Evolutionary conservation across 2,797 vertebrate genomes (phyloP).

Genomic region (Atherinosoma microstoma): DNA sequence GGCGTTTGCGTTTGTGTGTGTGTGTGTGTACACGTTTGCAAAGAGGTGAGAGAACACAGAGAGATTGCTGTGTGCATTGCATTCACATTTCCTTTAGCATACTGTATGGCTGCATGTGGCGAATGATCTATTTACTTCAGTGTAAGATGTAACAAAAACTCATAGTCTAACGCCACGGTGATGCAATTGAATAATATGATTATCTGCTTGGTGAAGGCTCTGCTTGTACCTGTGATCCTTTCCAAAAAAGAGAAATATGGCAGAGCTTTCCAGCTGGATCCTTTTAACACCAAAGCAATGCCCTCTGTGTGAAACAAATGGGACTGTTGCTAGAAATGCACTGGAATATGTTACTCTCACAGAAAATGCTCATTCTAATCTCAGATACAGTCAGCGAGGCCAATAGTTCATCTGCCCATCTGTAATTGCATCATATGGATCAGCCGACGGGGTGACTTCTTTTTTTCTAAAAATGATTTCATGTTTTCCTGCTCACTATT

Average conservation of each 20-base stretch:
- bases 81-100: slow-evolving; percentile 20
- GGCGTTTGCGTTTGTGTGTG: slow-evolving; percentile 38
- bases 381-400: slow-evolving; percentile 53
- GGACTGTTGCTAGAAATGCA: slow-evolving; percentile 40
- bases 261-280: slow-evolving; percentile 46
- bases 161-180: slow-evolving; percentile 18
- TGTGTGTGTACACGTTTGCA: slow-evolving; percentile 32
- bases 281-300: slow-evolving; percentile 59
- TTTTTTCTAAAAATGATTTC: slow-evolving; percentile 57
- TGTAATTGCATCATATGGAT: slow-evolving; percentile 70
- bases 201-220: slow-evolving; percentile 54
- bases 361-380: slow-evolving; percentile 46
- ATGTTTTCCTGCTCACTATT: slow-evolving; percentile 61
- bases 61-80: slow-evolving; percentile 12
- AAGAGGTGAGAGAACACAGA: slow-evolving; percentile 48
- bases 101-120: slow-evolving; percentile 23
- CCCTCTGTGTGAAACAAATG: slow-evolving; percentile 56
- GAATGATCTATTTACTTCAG: slow-evolving; percentile 54
- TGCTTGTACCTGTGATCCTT: slow-evolving; percentile 32
- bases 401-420: slow-evolving; percentile 56
- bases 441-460: slow-evolving; percentile 47
- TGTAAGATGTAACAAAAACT: slow-evolving; percentile 18
- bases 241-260: slow-evolving; percentile 34
- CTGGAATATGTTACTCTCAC: slow-evolving; percentile 43
- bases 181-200: slow-evolving; percentile 54